Evolutionary conservation across 2,113 vertebrate genomes (phyloP), one percentile per base, ranked within the genome.

Genomic region (Blennius ocellaris): DNA sequence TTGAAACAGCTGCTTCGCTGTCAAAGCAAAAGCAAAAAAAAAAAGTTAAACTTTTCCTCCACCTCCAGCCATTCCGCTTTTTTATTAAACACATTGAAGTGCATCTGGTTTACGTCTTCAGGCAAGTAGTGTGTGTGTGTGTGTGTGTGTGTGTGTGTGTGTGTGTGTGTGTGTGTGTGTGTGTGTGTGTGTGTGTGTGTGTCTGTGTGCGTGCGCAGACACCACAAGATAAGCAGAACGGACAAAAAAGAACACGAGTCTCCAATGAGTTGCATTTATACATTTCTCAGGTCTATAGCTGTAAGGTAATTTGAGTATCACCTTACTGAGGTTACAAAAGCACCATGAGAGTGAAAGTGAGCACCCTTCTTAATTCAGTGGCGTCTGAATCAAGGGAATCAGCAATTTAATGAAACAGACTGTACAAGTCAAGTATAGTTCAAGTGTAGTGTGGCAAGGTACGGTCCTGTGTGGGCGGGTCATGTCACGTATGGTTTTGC

Each of bases 1-100:
- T 84, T 87, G 57, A 43, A 63, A 86, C 86, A 89, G 84, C 89
- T 85, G 82, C 75, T 65, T 73, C 61, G 45, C 47, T 52, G 49
- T 68, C 48, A 1, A 62, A 1, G 7, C 55, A 8, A 80, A 30
- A 30, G n/a, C n/a, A n/a, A n/a, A 2, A 30, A 30, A 30, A 53
- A 45, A 47, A 76, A 59, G 38, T 68, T 75, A 80, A 78, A 59
- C 71, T 84, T 65, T 80, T 61, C 75, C 51, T 69, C 49, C 45
- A 79, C 76, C 79, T 80, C 74, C 41, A 79, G 81, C 64, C 36
- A 66, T 78, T 82, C 69, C 1, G 16, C 72, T 53, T 69, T 86
- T 76, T 85, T 62, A 82, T 88, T 60, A 89, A 84, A 85, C 78
- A 67, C 80, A 21, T 61, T 30, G 21, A 73, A 0, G 70, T 78